phyloP scores from a whole-genome alignment of 2,888 invertebrate genomes.

The Bruchidius siliquastri region DNA sequence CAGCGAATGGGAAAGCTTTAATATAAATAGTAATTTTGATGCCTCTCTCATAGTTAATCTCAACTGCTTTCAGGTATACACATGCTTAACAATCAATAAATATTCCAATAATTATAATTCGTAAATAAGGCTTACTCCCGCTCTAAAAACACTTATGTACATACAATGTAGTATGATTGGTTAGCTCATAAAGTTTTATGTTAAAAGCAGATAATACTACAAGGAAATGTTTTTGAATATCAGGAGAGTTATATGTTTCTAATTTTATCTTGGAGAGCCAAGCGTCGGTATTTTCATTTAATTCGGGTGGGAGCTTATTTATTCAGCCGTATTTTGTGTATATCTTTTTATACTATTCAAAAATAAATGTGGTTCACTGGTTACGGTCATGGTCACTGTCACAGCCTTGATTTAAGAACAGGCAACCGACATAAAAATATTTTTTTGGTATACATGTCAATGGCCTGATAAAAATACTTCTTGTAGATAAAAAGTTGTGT shows the following conservation, averaged over 20 bases:
- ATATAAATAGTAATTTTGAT: neutral
- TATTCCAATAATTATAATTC: no score
- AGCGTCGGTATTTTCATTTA: neutral
- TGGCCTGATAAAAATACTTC: neutral
- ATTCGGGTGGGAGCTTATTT: neutral
- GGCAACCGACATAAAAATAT: neutral
- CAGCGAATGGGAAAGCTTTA: neutral
- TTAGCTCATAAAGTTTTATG: no score
- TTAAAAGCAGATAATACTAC: no score
- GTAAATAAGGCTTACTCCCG: no score
- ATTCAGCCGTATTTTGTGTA: neutral
- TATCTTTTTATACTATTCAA: neutral
- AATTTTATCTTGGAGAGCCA: neutral
- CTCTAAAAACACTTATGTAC: no score
- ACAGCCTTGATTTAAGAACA: neutral
- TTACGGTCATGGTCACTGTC: neutral
- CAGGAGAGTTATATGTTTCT: neutral
- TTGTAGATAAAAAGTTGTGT: no score
- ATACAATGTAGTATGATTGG: no score
- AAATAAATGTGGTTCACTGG: neutral
- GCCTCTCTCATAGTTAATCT: no score
- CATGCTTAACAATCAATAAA: no score
- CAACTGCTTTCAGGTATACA: no score
- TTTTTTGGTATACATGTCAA: neutral
- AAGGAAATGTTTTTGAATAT: neutral